Base-by-base conservation (phyloP, 2,888 invertebrate species). In the Luperina nickerlii region DNA sequence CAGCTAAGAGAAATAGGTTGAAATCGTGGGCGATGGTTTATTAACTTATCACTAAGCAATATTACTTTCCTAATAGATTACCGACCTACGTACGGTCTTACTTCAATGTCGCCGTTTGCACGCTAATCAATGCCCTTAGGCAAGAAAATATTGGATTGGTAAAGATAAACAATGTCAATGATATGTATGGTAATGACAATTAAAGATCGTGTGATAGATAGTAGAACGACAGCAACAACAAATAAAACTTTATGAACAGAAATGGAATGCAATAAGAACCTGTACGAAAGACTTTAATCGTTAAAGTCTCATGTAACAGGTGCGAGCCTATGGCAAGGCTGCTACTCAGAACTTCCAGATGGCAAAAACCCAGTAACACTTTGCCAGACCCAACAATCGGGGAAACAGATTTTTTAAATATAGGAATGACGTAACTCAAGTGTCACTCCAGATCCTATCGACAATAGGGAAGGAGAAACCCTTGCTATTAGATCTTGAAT, bases 11-110 rank as follows among this genome's bases (percentile, higher is more conserved):
- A 82, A 78, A 84, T 82, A 51, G 67, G 74, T 68, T 79, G 60
- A 15, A 75, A 45, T 24, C 76, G 85, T 85, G 67, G 85, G 85
- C 85, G 87, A 66, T 87, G 27, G 60, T 87, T 87, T 85, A 85
- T 85, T 87, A 76, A 84, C 65, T 84, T 85, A 87, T 84, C 80
- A 76, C 73, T 65, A 60, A 67, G 77, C 60, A 73, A 75, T 84
- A 85, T 80, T 80, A 65, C 76, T 87, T 74, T 75, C 70, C 32
- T 81, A 77, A 87, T 87, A 81, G 81, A 87, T 85, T 73, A 77
- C 54, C 84, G 32, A 48, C 85, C 84, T 84, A 87, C 87, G 87
- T 87, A 18, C 20, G 76, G 54, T 70, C 38, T 79, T 87, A 80
- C 54, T 83, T 87, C 80, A 87, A 70, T 60, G 62, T 68, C 75